These are phyloP conservation scores for Hydrophis major DNA, from an alignment of 2,797 vertebrate genomes.

Conservation along the genomic window DNA sequence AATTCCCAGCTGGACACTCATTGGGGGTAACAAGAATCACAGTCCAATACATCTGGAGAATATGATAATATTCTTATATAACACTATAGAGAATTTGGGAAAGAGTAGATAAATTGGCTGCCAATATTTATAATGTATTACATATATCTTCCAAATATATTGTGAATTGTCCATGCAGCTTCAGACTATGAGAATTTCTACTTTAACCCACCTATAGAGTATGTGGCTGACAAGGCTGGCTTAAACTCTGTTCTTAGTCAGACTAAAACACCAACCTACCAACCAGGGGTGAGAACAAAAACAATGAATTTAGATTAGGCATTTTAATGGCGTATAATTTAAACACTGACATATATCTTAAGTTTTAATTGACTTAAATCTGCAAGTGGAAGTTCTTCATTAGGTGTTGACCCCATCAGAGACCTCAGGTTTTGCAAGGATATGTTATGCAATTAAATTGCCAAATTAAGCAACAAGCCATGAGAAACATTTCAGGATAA, in stretches of 20 bases:
- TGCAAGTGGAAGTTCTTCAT: not conserved
- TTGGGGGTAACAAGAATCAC: not conserved
- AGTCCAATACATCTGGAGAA: not conserved
- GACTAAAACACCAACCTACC: not conserved
- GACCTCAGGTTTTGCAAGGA: not conserved
- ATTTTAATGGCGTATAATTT: not conserved
- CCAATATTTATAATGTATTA: not conserved
- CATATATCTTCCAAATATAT: not conserved
- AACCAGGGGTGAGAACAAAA: not conserved
- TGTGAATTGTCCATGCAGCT: not conserved
- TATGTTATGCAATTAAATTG: not conserved
- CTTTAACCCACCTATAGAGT: not conserved
- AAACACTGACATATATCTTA: not conserved
- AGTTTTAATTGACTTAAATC: not conserved
- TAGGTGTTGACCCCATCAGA: not conserved
- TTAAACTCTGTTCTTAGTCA: not conserved
- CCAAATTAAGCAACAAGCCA: conserved; percentile 8
- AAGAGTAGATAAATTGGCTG: not conserved
- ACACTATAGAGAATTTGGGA: not conserved
- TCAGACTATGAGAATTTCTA: not conserved
- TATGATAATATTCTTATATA: not conserved
- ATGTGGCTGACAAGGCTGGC: not conserved
- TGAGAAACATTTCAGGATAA: not conserved
- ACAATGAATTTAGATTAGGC: not conserved
- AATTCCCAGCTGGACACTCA: not conserved